phyloP scores from a whole-genome alignment of 2,888 invertebrate genomes.

The Anarsia innoxiella region DNA sequence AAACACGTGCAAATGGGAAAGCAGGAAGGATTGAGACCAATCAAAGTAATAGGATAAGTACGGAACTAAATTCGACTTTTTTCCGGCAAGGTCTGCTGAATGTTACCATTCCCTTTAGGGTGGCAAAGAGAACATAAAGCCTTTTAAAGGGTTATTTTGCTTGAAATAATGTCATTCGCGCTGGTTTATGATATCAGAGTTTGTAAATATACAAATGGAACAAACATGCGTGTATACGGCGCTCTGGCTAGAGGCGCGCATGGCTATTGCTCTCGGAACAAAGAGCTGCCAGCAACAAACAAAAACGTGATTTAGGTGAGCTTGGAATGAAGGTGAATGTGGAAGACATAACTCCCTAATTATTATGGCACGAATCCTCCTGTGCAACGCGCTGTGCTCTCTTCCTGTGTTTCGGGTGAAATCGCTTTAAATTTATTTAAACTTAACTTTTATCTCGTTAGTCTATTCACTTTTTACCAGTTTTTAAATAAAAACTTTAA shows the following conservation, averaged over 20 bases:
- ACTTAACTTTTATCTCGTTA: too few relatives aligned
- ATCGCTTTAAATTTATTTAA: too few relatives aligned
- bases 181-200: constrained; percentile 12
- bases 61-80: too few relatives aligned
- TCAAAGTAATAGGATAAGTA: too few relatives aligned
- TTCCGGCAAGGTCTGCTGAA: too few relatives aligned
- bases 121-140: too few relatives aligned
- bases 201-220: constrained; percentile 2
- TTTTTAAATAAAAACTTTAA: too few relatives aligned
- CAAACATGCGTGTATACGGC: neutral
- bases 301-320: constrained; percentile 53
- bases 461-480: too few relatives aligned
- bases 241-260: neutral
- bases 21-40: too few relatives aligned
- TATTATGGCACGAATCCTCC: constrained; percentile 25
- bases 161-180: constrained; percentile 5
- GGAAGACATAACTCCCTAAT: constrained; percentile 33
- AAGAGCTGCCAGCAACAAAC: constrained; percentile 51
- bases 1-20: too few relatives aligned
- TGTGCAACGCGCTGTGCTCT: neutral
- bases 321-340: constrained; percentile 45
- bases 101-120: too few relatives aligned
- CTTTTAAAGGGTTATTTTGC: constrained; percentile 6
- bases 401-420: neutral
- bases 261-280: constrained; percentile 28